Percentiles rank a stretch among this genome's conserved stretches.
Conservation (phyloP, 1,140 invertebrate species). For the Calycopis cecrops region DNA sequence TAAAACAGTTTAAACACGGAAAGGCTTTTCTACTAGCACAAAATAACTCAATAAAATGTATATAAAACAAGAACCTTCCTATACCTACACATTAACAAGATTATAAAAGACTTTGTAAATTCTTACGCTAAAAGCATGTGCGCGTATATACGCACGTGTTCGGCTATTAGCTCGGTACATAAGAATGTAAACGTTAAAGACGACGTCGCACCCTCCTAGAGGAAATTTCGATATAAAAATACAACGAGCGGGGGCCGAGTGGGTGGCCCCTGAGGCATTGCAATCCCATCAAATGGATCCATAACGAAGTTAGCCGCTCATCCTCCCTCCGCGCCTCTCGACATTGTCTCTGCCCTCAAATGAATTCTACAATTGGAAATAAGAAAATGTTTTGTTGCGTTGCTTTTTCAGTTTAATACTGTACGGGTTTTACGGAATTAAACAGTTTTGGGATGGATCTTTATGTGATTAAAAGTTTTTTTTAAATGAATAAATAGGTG, state of each 20-base stretch:
- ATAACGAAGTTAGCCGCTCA: slow-evolving; percentile 50
- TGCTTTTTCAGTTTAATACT: slow-evolving; percentile 56
- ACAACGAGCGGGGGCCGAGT: slow-evolving; percentile 64
- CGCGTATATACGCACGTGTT: slow-evolving; percentile 1
- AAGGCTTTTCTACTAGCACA: too few relatives aligned
- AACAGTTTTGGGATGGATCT: slow-evolving; percentile 37
- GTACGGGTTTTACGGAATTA: slow-evolving; percentile 33
- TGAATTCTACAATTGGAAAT: slow-evolving; percentile 74
- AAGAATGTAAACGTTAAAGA: slow-evolving; percentile 56
- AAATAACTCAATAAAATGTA: too few relatives aligned
- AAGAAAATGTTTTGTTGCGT: slow-evolving; percentile 73
- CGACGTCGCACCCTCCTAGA: slow-evolving; percentile 56
- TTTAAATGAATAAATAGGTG: too few relatives aligned
- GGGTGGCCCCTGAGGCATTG: slow-evolving; percentile 77
- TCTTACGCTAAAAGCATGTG: slow-evolving; percentile 9
- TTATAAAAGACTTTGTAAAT: slow-evolving; percentile 4
- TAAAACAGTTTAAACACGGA: too few relatives aligned
- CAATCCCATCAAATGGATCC: slow-evolving; percentile 69
- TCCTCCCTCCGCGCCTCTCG: slow-evolving; percentile 43
- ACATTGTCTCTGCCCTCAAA: slow-evolving; percentile 71
- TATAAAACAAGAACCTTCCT: too few relatives aligned
- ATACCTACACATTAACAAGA: background rate
- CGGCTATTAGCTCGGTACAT: slow-evolving; percentile 26
- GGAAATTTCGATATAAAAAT: slow-evolving; percentile 70
- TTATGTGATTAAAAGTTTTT: too few relatives aligned